Evolutionary conservation across 1,140 invertebrate genomes (phyloP), one percentile per base, ranked within the genome.

Genomic region (Whitmania pigra): DNA sequence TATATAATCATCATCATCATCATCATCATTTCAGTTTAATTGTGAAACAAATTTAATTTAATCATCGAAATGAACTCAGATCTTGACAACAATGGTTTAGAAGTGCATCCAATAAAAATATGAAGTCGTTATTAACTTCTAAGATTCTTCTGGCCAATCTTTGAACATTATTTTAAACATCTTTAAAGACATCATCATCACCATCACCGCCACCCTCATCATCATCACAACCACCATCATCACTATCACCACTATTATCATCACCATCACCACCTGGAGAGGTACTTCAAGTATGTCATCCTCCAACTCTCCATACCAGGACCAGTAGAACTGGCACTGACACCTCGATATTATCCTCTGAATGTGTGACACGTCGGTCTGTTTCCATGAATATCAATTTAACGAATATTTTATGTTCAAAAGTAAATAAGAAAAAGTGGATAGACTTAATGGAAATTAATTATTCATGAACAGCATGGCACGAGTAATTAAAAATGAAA

Each of bases 251-350:
- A 22, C 9, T 18, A 63, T 17, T 18, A 63, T 17, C 4, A 63
- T 63, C 57, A 63, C 22, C 57, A 63, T 63, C 36, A 69, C 18
- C n/a, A 70, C 69, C n/a, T 40, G 72, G 43, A 55, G 25, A 15
- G 80, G 80, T 13, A 82, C 77, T 71, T 81, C 78, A 25, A 77
- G 75, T 2, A 79, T 53, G 36, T 74, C 69, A 17, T 77, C 76
- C 67, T 81, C 78, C 25, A 80, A 76, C 60, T 82, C 80, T 25
- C 81, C 80, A 79, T 96, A 97, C 71, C 90, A 90, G 49, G 92
- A 93, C 81, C 96, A 99, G 81, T 94, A 96, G 82, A 99, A 95
- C 82, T 98, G 94, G 82, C 95, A 98, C 78, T 90, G 91, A 83
- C 96, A 99, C 9, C 94, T 85, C 0, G 94, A 97, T 18, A 97